Percentiles rank a stretch among this genome's conserved stretches.
Conservation (phyloP, 2,113 vertebrate species). For the Vidua chalybeata region DNA sequence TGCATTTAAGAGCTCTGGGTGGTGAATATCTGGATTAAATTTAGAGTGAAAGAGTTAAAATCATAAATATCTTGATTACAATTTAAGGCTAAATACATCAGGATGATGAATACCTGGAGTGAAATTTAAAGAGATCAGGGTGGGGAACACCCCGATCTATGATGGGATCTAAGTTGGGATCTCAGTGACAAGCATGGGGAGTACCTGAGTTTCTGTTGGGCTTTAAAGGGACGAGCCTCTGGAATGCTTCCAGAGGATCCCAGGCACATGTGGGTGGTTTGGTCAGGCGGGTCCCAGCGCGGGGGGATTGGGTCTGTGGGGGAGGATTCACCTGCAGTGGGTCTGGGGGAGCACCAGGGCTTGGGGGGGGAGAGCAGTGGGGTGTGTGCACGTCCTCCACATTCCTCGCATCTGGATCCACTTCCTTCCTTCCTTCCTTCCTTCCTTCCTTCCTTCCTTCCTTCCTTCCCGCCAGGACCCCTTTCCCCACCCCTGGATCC, state of each 20-base stretch:
- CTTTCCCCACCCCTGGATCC: neutral
- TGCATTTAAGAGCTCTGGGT: neutral
- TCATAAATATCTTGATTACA: neutral
- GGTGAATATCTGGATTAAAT: neutral
- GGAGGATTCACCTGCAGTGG: neutral
- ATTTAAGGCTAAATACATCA: neutral
- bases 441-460: neutral
- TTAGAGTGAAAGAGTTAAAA: neutral
- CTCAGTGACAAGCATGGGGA: neutral
- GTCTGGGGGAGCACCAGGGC: neutral
- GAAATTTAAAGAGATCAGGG: neutral
- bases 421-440: neutral
- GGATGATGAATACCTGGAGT: too few species aligned
- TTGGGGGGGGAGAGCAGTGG: neutral
- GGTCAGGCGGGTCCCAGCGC: rapidly evolving
- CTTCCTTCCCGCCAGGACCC: neutral
- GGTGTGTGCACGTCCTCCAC: neutral
- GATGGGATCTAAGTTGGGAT: neutral
- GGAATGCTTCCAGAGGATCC: neutral
- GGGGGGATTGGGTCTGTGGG: rapidly evolving
- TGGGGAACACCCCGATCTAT: neutral
- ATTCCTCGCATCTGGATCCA: neutral
- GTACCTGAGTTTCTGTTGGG: neutral
- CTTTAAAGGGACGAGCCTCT: neutral
- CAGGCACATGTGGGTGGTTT: neutral